Base-by-base conservation (phyloP, 1,140 invertebrate genomes). In the Chlorops oryzae region DNA sequence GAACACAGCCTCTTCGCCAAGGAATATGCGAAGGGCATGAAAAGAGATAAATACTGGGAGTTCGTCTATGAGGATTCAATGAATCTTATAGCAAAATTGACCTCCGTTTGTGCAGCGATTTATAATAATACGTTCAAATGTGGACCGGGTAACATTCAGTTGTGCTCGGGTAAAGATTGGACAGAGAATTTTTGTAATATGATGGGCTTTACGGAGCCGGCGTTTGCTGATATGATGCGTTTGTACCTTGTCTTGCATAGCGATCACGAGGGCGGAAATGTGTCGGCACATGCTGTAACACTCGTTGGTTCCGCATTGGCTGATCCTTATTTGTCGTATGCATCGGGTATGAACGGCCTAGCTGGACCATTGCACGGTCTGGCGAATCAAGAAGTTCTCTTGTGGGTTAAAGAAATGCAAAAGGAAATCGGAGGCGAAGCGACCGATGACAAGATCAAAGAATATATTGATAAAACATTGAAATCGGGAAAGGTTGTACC, bases 251-350 rank as follows among this genome's bases (percentile, higher is more conserved):
- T 92, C 15, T 92, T 98, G 58, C 94, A 97, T 78, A 90, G 85
- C 74, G 92, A 96, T 70, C 91, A 95, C 74, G 92, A 95, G 72
- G 89, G 92, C 55, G 93, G 94, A 52, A 98, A 97, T 69, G 94
- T 98, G 1, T 88, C 85, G 22, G 93, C 94, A 5, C 94, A 98
- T 71, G 86, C 94, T 2, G 86, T 84, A 12, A 92, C 96, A 73
- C 78, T 97, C 59, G 92, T 97, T 2, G 94, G 90, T 5, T 96
- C 92, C 12, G 93, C 93, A 1, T 76, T 97, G 9, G 92, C 89
- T 50, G 92, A 97, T 73, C 91, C 93, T 1, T 96, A 96, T 72
- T 76, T 96, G 0, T 89, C 90, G 5, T 95, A 94, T 74, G 84
- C 90, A 34, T 93, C 90, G 38, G 91, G 90, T 40, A 85, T 97